Evolutionary conservation across 2,888 invertebrate species (phyloP).

Genomic region (Endomychus coccineus): DNA sequence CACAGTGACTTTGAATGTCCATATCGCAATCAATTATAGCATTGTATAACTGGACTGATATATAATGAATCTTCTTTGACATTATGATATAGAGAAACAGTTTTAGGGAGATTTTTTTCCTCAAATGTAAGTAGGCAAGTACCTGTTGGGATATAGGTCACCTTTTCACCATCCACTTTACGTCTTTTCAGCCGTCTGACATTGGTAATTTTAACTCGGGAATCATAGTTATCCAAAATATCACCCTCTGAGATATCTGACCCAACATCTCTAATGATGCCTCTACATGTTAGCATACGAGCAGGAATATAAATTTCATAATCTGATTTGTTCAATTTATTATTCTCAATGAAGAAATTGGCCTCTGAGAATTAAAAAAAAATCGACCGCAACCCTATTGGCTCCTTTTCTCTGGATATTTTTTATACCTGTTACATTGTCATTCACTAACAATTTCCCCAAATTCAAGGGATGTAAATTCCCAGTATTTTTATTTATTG

Average conservation of each 20-base stretch:
- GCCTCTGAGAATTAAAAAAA: not conserved
- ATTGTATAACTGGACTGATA: constrained; percentile 6
- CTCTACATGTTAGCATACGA: constrained; percentile 6
- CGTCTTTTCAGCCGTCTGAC: constrained; percentile 2
- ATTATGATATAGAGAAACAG: not conserved
- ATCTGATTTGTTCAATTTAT: not conserved
- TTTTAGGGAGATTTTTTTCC: constrained; percentile 5
- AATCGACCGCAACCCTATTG: too few relatives aligned
- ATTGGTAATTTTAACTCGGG: constrained; percentile 2
- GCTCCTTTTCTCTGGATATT: too few relatives aligned
- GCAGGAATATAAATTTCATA: constrained; percentile 4
- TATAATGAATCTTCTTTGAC: not conserved
- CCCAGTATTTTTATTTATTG: too few relatives aligned
- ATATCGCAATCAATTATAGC: constrained; percentile 9
- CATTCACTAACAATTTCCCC: too few relatives aligned
- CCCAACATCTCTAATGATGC: constrained; percentile 1
- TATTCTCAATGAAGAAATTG: not conserved
- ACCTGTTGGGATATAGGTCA: constrained; percentile 4
- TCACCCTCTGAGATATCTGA: constrained; percentile 2
- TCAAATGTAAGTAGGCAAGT: constrained; percentile 8
- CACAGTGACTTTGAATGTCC: constrained; percentile 2
- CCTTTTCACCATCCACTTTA: not conserved
- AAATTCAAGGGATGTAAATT: too few relatives aligned
- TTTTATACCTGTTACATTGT: too few relatives aligned
- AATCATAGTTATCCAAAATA: not conserved